Evolutionary conservation across 2,888 invertebrate species (phyloP), one percentile per base, ranked within the genome.

Genomic region (Agriopis marginaria): DNA sequence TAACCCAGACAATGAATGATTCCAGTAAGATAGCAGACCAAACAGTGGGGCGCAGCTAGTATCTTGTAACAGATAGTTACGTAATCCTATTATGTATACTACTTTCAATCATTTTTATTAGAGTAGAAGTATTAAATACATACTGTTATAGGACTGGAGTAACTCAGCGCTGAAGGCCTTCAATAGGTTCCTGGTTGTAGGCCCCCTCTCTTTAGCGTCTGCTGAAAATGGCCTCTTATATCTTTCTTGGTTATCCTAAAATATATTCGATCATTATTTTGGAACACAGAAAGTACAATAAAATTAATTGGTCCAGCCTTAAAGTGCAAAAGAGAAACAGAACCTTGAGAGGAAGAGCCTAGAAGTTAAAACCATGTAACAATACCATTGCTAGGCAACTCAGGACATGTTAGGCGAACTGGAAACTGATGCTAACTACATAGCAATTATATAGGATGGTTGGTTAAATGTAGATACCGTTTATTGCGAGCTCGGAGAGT

Each of bases 141-240:
- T 85, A 93, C 93, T 89, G 60, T 88, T 87, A 75, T 90, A 90
- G 42, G 90, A 87, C 47, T 92, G 88, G 6, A 91, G 75, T 63
- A 93, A 69, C 61, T 93, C 93, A 56, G 89, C 86, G 79, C 89
- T 90, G 70, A 92, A 91, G 11, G 88, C 79, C 75, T 92, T 93
- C 49, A 90, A 81, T 71, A 92, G 89, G 65, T 76, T 89, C 74
- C 87, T 88, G 1, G 91, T 91, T 2, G 89, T 84, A 2, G 88
- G 86, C 14, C 78, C 82, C 49, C 86, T 79, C 23, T 91, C 92
- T 71, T 93, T 93, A 0, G 92, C 84, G 72, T 91, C 94, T 4
- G 94, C 94, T 68, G 94, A 94, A 77, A 92, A 93, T n/a, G 94
- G 94, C 50, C 94, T 85, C 71, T 89, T 91, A 76, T 82, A 89